phyloP scores from a whole-genome alignment of 53 echinoderm and acorn worm species.

The Temnopleurus reevesii region DNA sequence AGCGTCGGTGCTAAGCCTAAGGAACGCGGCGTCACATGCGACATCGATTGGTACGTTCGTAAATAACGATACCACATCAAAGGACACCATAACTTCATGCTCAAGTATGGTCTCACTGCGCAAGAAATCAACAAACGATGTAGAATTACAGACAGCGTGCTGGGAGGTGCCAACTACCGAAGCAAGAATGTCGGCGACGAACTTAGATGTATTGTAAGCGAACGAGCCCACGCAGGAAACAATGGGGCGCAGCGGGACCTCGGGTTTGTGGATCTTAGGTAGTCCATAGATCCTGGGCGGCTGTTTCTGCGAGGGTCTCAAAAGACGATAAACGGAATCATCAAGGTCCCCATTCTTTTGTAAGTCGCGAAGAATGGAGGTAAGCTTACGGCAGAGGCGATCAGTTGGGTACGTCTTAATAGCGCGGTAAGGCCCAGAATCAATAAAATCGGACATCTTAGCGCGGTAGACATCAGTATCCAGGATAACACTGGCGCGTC shows the following conservation, averaged over 20 bases:
- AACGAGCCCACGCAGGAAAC: conserved; percentile 17
- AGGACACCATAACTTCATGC: too few relatives aligned
- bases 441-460: conserved; percentile 1
- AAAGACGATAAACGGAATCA: not conserved
- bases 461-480: not conserved
- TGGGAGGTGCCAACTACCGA: conserved; percentile 32
- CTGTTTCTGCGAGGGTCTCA: not conserved
- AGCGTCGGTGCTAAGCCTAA: not conserved
- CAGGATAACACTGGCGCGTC: not conserved
- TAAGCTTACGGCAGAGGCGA: not conserved
- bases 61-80: conserved; percentile 44
- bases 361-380: not conserved
- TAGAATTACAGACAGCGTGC: conserved; percentile 48
- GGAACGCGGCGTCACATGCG: not conserved
- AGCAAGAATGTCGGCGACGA: conserved; percentile 51
- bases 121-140: conserved; percentile 3
- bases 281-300: not conserved
- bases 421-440: not conserved
- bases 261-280: conserved; percentile 54
- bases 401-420: not conserved
- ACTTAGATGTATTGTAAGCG: conserved; percentile 47
- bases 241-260: conserved; percentile 50
- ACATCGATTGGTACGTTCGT: conserved; percentile 42
- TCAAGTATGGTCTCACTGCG: not conserved
- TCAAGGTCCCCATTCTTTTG: not conserved